Base-by-base conservation (phyloP, 2,888 invertebrate genomes). In the Nomada lathburiana region DNA sequence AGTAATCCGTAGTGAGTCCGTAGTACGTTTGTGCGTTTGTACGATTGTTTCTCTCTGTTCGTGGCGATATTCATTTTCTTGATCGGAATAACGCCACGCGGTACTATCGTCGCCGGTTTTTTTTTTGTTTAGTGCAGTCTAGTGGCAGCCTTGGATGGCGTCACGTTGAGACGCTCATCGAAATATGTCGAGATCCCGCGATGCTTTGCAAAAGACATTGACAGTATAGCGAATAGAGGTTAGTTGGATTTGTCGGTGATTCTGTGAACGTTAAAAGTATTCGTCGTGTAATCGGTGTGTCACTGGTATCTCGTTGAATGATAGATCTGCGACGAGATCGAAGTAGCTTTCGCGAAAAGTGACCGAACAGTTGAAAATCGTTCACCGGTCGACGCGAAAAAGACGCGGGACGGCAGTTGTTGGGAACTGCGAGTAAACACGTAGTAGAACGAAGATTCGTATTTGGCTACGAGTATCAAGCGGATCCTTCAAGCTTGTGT, bases 391-490 rank as follows among this genome's bases (percentile, higher is more conserved):
- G 18, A n/a, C 47, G 26, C 26, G 79, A 52, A 23, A 70, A 52
- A 44, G 50, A 29, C 55, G 52, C 50, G 62, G 47, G n/a, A 10
- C 36, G 67, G 36, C 55, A 44, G 23, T 59, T 70, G 42, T 82
- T 89, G 79, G 74, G 79, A 84, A 59, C 79, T 53, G 47, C 78
- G 75, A 69, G 85, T 86, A 88, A 90, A 90, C 84, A 84, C 75
- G 26, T 60, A 29, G 59, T 64, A 26, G 64, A 68, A 75, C 73
- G 79, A 78, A 81, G n/a, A 70, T 64, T 77, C 53, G 81, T 90
- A 84, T 90, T 90, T 89, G 83, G 85, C 83, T 85, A 87, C 88
- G 88, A 90, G 87, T 83, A 87, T 82, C 67, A 64, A 77, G 64
- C 70, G 73, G 50, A 23, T 57, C 67, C 72, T 73, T 67, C 16